Conservation (phyloP, 2,888 invertebrate species). For the Agrotis clavis region DNA sequence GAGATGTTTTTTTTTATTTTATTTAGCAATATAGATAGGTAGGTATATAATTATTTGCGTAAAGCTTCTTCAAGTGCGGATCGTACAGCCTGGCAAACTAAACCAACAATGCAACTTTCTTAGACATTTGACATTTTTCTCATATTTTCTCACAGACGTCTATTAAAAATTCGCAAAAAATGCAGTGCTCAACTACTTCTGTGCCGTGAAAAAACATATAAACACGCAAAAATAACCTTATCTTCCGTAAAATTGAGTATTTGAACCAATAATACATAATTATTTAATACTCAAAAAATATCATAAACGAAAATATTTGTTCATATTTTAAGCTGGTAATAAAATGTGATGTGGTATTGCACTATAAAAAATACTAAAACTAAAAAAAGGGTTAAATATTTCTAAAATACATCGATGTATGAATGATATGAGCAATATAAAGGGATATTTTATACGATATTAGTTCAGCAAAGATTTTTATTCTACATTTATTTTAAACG, state of each 20-base stretch:
- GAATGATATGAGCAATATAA: constrained; percentile 82
- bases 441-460: constrained; percentile 44
- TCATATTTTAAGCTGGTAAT: constrained; percentile 47
- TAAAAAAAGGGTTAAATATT: constrained; percentile 65
- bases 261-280: constrained; percentile 21
- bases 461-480: constrained; percentile 42
- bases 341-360: constrained; percentile 73
- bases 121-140: constrained; percentile 5
- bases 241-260: constrained; percentile 35
- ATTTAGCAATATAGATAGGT: constrained; percentile 19
- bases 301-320: constrained; percentile 50
- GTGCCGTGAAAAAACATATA: constrained; percentile 38
- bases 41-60: constrained; percentile 22
- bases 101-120: constrained; percentile 25
- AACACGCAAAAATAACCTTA: constrained; percentile 29
- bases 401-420: constrained; percentile 83
- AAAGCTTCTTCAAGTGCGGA: constrained; percentile 33
- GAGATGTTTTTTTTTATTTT: constrained; percentile 24
- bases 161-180: constrained; percentile 50
- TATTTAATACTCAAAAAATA: constrained; percentile 45
- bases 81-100: constrained; percentile 51
- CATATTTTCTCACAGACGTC: constrained; percentile 33
- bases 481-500: constrained; percentile 52
- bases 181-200: constrained; percentile 29
- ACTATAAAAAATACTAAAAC: constrained; percentile 67